phyloP scores from a whole-genome alignment of 2,797 vertebrate genomes.

The Myotis myotis region DNA sequence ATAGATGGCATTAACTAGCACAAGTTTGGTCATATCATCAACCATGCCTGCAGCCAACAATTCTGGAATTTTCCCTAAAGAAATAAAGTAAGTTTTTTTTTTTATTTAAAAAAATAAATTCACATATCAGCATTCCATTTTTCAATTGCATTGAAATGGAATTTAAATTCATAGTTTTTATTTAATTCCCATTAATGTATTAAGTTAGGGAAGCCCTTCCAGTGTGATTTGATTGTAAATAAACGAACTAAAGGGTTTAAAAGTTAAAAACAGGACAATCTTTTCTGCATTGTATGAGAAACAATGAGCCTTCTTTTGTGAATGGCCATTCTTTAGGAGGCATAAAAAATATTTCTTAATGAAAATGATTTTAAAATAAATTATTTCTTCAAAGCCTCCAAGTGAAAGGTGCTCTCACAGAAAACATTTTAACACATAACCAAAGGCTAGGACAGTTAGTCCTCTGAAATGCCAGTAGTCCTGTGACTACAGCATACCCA shows the following conservation, averaged over 20 bases:
- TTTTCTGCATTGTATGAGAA: background rate
- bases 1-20: slow-evolving; percentile 94
- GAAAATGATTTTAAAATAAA: background rate
- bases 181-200: background rate
- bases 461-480: background rate
- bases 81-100: background rate
- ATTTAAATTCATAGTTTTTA: background rate
- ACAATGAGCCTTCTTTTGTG: background rate
- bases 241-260: background rate
- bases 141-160: background rate
- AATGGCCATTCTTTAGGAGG: background rate
- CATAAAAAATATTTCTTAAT: background rate
- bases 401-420: background rate
- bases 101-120: too few relatives aligned
- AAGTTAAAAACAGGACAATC: background rate
- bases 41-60: slow-evolving; percentile 87
- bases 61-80: slow-evolving; percentile 90
- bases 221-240: background rate
- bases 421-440: background rate
- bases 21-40: slow-evolving; percentile 84
- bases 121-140: background rate
- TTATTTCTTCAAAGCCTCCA: background rate
- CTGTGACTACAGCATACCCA: accelerated
- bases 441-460: background rate
- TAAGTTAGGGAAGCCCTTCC: background rate